Evolutionary conservation across 2,888 invertebrate species (phyloP).

Genomic region (Incurvaria masculella): DNA sequence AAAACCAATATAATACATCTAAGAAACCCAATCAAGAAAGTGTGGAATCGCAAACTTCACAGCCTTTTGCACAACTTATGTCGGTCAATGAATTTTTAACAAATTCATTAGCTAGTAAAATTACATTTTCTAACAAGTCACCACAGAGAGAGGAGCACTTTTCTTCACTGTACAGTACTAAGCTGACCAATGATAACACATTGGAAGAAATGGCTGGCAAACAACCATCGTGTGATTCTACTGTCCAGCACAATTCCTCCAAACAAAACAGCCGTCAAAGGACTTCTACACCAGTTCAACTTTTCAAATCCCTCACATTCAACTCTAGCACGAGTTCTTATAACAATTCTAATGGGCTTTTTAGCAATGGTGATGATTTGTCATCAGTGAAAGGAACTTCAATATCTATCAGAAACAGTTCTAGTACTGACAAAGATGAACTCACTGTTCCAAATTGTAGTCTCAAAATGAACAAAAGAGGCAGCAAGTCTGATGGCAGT

Average conservation of each 20-base stretch:
- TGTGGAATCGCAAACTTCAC: constrained; percentile 37
- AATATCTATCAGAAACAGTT: constrained; percentile 40
- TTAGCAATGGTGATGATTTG: constrained; percentile 53
- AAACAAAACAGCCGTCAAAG: constrained; percentile 34
- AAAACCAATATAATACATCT: background rate
- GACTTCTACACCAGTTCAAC: constrained; percentile 58
- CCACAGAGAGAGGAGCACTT: constrained; percentile 33
- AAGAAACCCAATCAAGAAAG: constrained; percentile 23
- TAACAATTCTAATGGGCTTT: constrained; percentile 41
- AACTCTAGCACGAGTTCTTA: constrained; percentile 48
- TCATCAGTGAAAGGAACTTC: constrained; percentile 54
- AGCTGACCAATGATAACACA: constrained; percentile 35
- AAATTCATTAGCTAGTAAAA: constrained; percentile 42
- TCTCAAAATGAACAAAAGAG: constrained; percentile 37
- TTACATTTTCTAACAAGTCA: constrained; percentile 39
- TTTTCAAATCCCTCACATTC: constrained; percentile 41
- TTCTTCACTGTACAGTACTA: constrained; percentile 42
- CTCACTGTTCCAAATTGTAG: constrained; percentile 48
- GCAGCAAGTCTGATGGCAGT: constrained; percentile 31
- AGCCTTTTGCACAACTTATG: constrained; percentile 30
- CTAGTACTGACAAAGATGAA: constrained; percentile 47
- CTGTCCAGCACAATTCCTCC: constrained; percentile 23
- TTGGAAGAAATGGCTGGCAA: constrained; percentile 25
- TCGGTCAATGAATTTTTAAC: constrained; percentile 50
- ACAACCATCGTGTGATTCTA: constrained; percentile 25